Conservation (phyloP, 2,797 vertebrate species). For the Halcyon badia region DNA sequence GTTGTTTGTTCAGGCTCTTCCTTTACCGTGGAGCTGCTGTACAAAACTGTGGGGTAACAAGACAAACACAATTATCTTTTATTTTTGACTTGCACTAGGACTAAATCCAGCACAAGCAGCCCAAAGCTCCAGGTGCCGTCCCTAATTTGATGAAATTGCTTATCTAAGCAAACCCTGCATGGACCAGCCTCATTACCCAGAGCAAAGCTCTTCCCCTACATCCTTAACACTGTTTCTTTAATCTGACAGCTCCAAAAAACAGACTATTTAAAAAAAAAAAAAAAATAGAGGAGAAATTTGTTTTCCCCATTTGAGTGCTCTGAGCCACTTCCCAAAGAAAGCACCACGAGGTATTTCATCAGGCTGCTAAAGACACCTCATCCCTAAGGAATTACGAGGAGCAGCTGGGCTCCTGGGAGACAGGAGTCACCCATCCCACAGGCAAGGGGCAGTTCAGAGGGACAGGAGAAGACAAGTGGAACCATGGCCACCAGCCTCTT, state of each 20-base stretch:
- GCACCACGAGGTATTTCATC: fast-evolving
- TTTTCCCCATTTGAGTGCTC: not conserved
- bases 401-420: not conserved
- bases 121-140: not conserved
- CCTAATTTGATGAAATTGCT: not conserved
- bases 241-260: not conserved
- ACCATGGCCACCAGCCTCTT: not conserved
- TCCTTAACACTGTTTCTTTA: not conserved
- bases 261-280: too few species aligned
- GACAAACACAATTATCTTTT: not conserved
- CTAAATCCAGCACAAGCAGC: not conserved
- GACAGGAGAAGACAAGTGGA: not conserved
- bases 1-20: slow-evolving; percentile 64
- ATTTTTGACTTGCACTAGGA: not conserved
- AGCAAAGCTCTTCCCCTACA: not conserved
- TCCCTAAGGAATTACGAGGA: not conserved
- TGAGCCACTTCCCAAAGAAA: not conserved
- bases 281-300: not conserved
- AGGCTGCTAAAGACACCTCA: not conserved
- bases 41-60: not conserved
- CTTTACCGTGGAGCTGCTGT: not conserved
- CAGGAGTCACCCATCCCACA: not conserved
- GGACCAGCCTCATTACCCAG: not conserved
- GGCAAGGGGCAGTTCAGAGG: not conserved
- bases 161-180: slow-evolving; percentile 4